Evolutionary conservation across 2,113 vertebrate species (phyloP).

Genomic region (Platichthys stellatus): DNA sequence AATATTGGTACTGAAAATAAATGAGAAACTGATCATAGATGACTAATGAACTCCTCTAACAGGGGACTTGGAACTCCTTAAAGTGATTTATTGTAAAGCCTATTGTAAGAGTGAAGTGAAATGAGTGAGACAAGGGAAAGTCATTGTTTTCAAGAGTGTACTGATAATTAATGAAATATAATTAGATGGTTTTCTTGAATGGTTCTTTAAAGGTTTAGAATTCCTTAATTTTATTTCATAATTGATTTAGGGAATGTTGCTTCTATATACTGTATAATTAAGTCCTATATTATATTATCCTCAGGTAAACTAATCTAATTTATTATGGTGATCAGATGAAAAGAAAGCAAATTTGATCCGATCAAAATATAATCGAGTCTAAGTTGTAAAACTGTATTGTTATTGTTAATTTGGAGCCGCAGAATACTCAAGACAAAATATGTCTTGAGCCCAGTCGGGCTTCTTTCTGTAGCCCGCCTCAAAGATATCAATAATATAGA

Average conservation of each 20-base stretch:
- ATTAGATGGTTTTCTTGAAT: neutral
- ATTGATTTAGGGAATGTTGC: constrained; percentile 49
- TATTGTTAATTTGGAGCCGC: constrained; percentile 3
- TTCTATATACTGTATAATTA: constrained; percentile 46
- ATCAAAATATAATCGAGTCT: constrained; percentile 11
- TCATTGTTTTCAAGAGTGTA: neutral
- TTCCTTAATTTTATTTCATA: constrained; percentile 39
- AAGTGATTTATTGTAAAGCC: neutral
- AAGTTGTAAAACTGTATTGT: constrained; percentile 3
- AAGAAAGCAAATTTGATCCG: constrained; percentile 21
- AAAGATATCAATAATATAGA: neutral
- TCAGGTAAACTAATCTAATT: constrained; percentile 22
- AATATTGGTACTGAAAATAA: constrained; percentile 66
- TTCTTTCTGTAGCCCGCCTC: neutral
- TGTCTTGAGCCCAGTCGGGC: neutral
- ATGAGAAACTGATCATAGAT: constrained; percentile 66
- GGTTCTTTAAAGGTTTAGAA: constrained; percentile 39
- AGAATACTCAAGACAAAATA: neutral
- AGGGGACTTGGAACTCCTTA: neutral
- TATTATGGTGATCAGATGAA: constrained; percentile 40
- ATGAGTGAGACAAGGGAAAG: neutral
- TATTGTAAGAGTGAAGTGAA: neutral
- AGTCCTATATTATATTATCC: constrained; percentile 53
- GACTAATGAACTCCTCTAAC: constrained; percentile 59
- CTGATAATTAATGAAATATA: neutral